Conservation (phyloP, 53 echinoderm and acorn worm species). For the Paelopatides confundens region DNA sequence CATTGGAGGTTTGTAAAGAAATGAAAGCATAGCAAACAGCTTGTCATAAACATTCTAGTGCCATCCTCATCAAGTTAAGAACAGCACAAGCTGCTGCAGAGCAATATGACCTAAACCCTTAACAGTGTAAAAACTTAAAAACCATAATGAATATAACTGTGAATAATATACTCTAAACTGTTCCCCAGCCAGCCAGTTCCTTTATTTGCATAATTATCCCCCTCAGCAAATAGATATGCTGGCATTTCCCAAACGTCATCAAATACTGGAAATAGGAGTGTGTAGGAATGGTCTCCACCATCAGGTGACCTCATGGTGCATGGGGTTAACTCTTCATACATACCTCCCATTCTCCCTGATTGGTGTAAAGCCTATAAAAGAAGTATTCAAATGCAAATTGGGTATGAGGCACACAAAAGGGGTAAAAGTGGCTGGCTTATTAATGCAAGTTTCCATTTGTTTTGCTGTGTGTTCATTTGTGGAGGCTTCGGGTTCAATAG, state of each 20-base stretch:
- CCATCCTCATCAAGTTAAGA: conserved; percentile 23
- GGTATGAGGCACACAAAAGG: conserved; percentile 39
- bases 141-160: conserved; percentile 45
- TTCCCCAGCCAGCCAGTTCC: conserved; percentile 43
- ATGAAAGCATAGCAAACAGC: conserved; percentile 40
- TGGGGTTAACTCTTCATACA: conserved; percentile 25
- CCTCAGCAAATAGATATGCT: conserved; percentile 49
- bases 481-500: conserved; percentile 1
- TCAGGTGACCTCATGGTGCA: conserved; percentile 42
- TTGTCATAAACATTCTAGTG: conserved; percentile 30
- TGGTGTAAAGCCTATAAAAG: conserved; percentile 21
- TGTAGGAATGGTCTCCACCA: conserved; percentile 31
- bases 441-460: too few relatives aligned
- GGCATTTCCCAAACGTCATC: conserved; percentile 44
- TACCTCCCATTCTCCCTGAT: conserved; percentile 43
- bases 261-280: conserved; percentile 12
- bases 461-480: too few relatives aligned
- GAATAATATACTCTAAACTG: conserved; percentile 32
- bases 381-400: conserved; percentile 44
- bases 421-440: conserved; percentile 13
- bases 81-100: too few relatives aligned
- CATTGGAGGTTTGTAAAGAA: conserved; percentile 1
- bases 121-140: not conserved
- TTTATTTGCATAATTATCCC: conserved; percentile 54
- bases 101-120: too few relatives aligned